Evolutionary conservation across 1,140 invertebrate species (phyloP), one percentile per base, ranked within the genome.

Genomic region (Drosophila ohnishii): DNA sequence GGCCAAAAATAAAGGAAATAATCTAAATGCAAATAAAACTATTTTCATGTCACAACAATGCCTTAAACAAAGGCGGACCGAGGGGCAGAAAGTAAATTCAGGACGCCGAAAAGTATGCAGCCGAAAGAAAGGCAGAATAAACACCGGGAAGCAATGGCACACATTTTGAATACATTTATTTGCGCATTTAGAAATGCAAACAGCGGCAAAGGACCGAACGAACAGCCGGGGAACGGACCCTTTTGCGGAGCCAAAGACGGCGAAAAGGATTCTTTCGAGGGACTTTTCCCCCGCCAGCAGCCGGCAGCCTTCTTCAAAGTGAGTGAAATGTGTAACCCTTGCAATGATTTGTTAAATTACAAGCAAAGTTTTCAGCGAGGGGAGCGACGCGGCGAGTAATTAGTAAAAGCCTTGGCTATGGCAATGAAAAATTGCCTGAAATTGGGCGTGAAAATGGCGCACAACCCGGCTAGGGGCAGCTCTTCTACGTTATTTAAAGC

Each of bases 21-120:
- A 88, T 87, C 67, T 80, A 88, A 87, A 87, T 87, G 84, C 83
- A 83, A 88, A 83, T 72, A 73, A 58, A 88, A 88, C 83, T 86
- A 88, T 87, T 86, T 60, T 63, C 78, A 63, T 63, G 62, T 51
- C 48, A 62, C 62, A 78, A 81, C 71, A 80, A 80, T 72, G 65
- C 55, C 48, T 53, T 66, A 51, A 67, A 83, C 48, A 73, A 66
- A 50, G 40, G 44, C 57, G 30, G 65, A 65, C 30, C 59, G 30
- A 42, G 25, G 50, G 50, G 34, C 19, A 28, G 56, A 62, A 70
- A 57, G 53, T 65, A 75, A 78, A 86, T 67, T 74, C 39, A 47
- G 37, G 35, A 45, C 72, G 44, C 25, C 25, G 42, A 61, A 42
- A 63, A 74, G 67, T 25, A 75, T 59, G 56, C 51, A 60, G 51